Evolutionary conservation across 2,113 vertebrate species (phyloP).

Genomic region (Cyanocitta stelleri): DNA sequence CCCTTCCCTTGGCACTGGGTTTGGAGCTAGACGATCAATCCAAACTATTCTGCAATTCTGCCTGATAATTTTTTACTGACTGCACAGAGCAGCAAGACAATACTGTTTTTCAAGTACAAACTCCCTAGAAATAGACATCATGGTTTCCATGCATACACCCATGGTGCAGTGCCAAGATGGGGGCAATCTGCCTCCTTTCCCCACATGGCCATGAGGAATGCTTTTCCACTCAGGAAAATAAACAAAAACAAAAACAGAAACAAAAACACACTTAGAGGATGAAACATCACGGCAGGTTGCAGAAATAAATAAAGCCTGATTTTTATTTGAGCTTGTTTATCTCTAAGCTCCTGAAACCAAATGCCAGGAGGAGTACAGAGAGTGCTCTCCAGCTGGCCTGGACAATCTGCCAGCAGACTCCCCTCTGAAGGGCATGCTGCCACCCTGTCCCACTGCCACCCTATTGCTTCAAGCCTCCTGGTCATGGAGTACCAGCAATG

Average conservation of each 20-base stretch:
- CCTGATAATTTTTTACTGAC: not conserved
- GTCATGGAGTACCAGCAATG: not conserved
- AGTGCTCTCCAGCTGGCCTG: not conserved
- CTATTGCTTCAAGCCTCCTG: not conserved
- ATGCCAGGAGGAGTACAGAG: not conserved
- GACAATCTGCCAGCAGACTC: not conserved
- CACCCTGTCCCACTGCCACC: not conserved
- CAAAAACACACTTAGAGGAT: accelerated
- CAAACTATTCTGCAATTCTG: not conserved
- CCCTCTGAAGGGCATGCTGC: not conserved
- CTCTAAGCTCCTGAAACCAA: not conserved
- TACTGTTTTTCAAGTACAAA: not conserved
- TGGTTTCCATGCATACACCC: not conserved
- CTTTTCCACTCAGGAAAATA: not conserved
- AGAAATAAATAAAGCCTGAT: not conserved
- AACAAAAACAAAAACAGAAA: not conserved
- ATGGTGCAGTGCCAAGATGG: accelerated
- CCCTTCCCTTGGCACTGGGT: not conserved
- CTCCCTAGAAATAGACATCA: not conserved
- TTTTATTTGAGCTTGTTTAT: not conserved
- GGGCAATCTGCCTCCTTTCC: not conserved
- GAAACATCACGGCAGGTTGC: not conserved
- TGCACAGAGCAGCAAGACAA: not conserved
- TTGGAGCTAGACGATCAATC: not conserved
- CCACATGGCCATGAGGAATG: accelerated